Evolutionary conservation across 2,797 vertebrate species (phyloP).

Genomic region (Tarsius wallacei): DNA sequence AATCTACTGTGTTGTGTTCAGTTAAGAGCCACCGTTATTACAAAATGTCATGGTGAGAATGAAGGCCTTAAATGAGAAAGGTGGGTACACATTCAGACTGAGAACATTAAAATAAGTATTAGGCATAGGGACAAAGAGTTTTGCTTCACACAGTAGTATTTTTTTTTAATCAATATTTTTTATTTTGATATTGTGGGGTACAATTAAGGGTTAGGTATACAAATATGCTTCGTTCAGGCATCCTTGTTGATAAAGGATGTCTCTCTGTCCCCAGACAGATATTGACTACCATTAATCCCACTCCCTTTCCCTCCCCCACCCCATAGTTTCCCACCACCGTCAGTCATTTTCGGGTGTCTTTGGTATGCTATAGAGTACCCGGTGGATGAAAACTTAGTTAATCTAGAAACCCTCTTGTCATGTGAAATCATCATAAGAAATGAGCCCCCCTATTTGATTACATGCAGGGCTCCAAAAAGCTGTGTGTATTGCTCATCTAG

Average conservation of each 20-base stretch:
- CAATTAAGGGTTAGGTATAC: too few relatives aligned
- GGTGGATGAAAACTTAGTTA: neutral
- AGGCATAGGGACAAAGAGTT: neutral
- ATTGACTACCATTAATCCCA: too few relatives aligned
- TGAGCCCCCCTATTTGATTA: neutral
- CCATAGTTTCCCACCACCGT: too few relatives aligned
- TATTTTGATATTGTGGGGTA: too few relatives aligned
- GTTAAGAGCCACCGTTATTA: slow-evolving; percentile 8
- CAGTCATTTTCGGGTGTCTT: neutral
- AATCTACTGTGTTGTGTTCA: slow-evolving; percentile 61
- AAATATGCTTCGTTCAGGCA: too few relatives aligned
- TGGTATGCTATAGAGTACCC: neutral
- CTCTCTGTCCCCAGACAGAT: too few relatives aligned
- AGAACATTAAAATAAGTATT: neutral
- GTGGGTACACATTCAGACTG: neutral
- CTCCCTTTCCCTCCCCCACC: too few relatives aligned
- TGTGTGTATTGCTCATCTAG: neutral
- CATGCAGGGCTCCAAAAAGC: neutral
- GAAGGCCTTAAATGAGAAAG: neutral
- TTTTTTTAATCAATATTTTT: too few relatives aligned
- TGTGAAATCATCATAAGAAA: neutral
- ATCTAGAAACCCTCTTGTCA: neutral
- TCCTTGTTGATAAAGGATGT: too few relatives aligned
- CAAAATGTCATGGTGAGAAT: neutral
- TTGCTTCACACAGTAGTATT: neutral